These are phyloP conservation scores for Carcinoscorpius rotundicauda DNA, from an alignment of 1,140 invertebrate genomes.

Conservation along the genomic window DNA sequence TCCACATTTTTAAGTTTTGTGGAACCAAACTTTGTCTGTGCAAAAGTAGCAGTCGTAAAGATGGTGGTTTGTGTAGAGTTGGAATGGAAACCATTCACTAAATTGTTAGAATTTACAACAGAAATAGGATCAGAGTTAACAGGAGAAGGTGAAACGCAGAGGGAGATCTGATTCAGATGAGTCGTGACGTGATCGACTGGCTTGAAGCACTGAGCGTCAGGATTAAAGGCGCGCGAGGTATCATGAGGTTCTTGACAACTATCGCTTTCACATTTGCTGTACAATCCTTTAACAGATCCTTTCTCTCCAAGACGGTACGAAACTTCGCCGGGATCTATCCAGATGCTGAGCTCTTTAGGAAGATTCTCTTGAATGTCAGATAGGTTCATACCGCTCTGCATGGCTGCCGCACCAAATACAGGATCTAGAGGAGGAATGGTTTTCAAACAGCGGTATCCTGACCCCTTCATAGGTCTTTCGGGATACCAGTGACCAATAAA, in stretches of 20 bases:
- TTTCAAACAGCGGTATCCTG: constrained; percentile 87
- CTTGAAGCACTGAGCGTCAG: constrained; percentile 89
- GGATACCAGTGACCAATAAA: constrained; percentile 97
- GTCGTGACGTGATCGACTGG: constrained; percentile 59
- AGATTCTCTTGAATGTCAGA: constrained; percentile 86
- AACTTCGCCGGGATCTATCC: constrained; percentile 95
- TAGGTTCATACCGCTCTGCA: constrained; percentile 81
- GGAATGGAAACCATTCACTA: background rate
- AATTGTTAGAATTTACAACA: too few species aligned
- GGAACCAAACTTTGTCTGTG: constrained; percentile 96
- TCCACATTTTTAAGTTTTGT: constrained; percentile 94
- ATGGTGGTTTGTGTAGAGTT: constrained; percentile 54
- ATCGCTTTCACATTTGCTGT: constrained; percentile 50
- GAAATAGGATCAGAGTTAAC: too few species aligned
- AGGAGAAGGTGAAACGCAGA: too few species aligned
- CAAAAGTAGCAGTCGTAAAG: constrained; percentile 94
- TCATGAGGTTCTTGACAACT: constrained; percentile 47
- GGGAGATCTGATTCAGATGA: constrained; percentile 32
- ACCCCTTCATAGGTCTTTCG: constrained; percentile 86
- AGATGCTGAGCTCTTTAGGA: constrained; percentile 82
- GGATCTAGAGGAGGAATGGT: constrained; percentile 85
- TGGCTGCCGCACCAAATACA: constrained; percentile 77
- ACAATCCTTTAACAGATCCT: constrained; percentile 78
- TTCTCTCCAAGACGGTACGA: constrained; percentile 70
- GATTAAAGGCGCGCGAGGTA: constrained; percentile 85